Evolutionary conservation across 2,797 vertebrate genomes (phyloP), one percentile per base, ranked within the genome.

Genomic region (Varecia variegata): DNA sequence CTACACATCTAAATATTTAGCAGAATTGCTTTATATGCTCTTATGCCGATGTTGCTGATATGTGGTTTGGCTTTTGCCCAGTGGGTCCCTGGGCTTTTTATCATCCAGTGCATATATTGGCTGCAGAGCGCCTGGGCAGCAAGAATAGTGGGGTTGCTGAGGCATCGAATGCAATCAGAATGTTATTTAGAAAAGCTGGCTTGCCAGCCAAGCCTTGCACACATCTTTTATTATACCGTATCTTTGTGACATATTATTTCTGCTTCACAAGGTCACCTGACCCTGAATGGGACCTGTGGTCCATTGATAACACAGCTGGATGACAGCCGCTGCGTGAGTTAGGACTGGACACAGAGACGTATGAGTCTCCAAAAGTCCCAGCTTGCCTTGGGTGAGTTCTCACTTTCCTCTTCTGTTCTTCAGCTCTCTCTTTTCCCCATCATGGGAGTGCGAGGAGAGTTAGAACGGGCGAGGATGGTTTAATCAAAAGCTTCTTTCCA

Each of bases 181-280:
- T 97, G 97, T 96, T 96, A 97, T 98, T 98, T 97, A 97, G 97
- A 96, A 97, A 97, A 97, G 95, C 95, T 90, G 95, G 89, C 87
- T 90, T 97, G 96, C 96, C 96, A 95, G 95, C 74, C 81, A 89
- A 96, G 68, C 96, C 80, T 96, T 45, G 67, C 93, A 95, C 91
- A 85, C 82, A 97, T 97, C 96, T 97, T 97, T 97, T 97, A 96
- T 97, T 97, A 97, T 93, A 96, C 96, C 83, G 84, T 95, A 97
- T 95, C 95, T 94, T 93, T 97, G 97, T 97, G 95, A 96, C 90
- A 97, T 97, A 97, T 97, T 97, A 97, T 97, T 97, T 96, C 95
- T 98, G 97, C 97, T 96, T 97, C 96, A 96, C 95, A 97, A 96
- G 96, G 95, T 97, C 97, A 97, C 92, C 96, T 97, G 94, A 97